Evolutionary conservation across 2,888 invertebrate genomes (phyloP).

Genomic region (Hoplodrina blanda): DNA sequence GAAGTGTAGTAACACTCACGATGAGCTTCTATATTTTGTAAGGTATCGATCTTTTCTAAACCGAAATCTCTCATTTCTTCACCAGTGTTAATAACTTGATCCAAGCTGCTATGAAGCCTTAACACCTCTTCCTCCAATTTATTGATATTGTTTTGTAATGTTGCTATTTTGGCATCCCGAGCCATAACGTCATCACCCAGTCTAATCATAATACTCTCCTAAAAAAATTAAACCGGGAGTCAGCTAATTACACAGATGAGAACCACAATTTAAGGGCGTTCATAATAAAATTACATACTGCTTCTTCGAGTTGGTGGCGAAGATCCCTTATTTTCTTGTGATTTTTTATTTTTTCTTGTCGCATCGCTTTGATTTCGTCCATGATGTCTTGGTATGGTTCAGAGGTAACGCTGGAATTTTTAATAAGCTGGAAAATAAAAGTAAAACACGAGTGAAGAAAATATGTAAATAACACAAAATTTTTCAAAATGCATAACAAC

Average conservation of each 20-base stretch:
- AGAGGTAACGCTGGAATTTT: conserved; percentile 55
- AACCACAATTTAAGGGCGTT: no score
- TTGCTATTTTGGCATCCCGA: conserved; percentile 79
- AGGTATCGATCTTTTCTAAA: conserved; percentile 74
- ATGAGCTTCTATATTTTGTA: conserved; percentile 82
- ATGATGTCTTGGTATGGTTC: conserved; percentile 67
- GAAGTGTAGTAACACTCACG: conserved; percentile 73
- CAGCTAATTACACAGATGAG: no score
- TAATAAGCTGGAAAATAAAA: conserved; percentile 59
- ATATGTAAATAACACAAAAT: neutral
- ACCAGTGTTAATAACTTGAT: conserved; percentile 74
- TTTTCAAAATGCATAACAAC: neutral
- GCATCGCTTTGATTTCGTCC: conserved; percentile 78
- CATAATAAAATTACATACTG: conserved; percentile 67
- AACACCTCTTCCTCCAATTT: conserved; percentile 81
- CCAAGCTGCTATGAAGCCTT: conserved; percentile 74
- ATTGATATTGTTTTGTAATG: conserved; percentile 85
- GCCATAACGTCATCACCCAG: conserved; percentile 76
- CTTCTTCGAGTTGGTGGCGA: conserved; percentile 77
- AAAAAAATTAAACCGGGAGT: conserved; percentile 42
- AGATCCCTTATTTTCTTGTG: conserved; percentile 77
- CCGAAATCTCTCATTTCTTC: conserved; percentile 78
- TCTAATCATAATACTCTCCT: conserved; percentile 78
- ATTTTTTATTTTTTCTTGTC: conserved; percentile 75
- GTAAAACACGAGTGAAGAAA: neutral